Percentiles rank a stretch among this genome's conserved stretches.
phyloP scores from a whole-genome alignment of 37 sponge, comb jelly and placozoan species.

The Crambe crambe region DNA sequence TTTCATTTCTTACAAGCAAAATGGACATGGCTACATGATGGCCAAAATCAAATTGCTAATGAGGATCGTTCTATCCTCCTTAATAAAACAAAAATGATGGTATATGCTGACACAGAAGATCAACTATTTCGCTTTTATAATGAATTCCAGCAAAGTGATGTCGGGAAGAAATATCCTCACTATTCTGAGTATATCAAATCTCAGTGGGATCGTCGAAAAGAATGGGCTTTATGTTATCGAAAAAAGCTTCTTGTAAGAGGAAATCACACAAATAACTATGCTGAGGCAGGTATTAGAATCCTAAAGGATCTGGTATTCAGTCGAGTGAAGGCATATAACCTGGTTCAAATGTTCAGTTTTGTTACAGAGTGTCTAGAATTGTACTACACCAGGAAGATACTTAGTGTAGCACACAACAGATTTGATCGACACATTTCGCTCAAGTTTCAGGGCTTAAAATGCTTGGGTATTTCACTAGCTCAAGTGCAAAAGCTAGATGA shows the following conservation, averaged over 20 bases:
- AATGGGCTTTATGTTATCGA: constrained; percentile 19
- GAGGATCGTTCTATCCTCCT: constrained; percentile 3
- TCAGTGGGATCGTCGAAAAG: constrained; percentile 8
- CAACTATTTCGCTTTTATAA: background rate
- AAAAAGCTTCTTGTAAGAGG: background rate
- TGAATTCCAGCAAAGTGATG: background rate
- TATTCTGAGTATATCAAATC: background rate
- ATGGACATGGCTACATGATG: constrained; percentile 39
- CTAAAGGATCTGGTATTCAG: constrained; percentile 32
- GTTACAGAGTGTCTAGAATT: constrained; percentile 13
- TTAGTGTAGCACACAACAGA: background rate
- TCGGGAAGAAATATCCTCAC: background rate
- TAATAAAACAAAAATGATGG: background rate
- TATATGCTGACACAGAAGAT: background rate
- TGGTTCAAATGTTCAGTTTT: constrained; percentile 15
- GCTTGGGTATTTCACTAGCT: background rate
- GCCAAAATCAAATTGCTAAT: constrained; percentile 5
- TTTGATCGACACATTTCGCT: constrained; percentile 15
- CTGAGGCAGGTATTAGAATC: constrained; percentile 25
- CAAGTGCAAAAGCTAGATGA: constrained; percentile 22
- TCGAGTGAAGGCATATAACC: constrained; percentile 31
- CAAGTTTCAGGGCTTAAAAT: constrained; percentile 20
- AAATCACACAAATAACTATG: constrained; percentile 32
- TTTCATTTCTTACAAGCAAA: constrained; percentile 34
- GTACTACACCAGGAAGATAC: constrained; percentile 25